These are phyloP conservation scores for Sebastolobus alascanus DNA, from an alignment of 2,797 vertebrate genomes.

Conservation along the genomic window DNA sequence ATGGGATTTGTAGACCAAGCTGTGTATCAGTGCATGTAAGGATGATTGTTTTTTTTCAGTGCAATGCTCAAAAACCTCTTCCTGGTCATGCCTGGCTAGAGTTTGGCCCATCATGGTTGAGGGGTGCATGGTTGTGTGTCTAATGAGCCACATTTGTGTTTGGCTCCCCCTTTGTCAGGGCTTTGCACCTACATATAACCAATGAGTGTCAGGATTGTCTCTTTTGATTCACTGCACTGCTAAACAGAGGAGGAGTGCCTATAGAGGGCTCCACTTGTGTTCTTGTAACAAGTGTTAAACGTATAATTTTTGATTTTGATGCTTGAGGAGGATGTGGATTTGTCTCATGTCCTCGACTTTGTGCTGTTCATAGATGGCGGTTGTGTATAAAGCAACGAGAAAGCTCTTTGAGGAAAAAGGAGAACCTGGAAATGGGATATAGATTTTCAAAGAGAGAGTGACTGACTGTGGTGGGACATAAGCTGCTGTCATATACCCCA, in stretches of 20 bases:
- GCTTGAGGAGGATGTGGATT: neutral
- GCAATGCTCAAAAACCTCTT: neutral
- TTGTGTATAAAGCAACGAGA: slow-evolving; percentile 4
- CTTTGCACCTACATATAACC: slow-evolving; percentile 2
- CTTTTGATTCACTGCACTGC: neutral
- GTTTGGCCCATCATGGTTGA: neutral
- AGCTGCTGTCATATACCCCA: slow-evolving; percentile 14
- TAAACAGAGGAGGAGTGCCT: neutral
- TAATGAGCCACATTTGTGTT: neutral
- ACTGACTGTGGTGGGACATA: neutral
- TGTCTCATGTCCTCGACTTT: neutral
- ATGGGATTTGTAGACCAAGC: neutral
- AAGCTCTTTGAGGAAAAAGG: slow-evolving; percentile 10
- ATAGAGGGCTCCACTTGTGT: neutral
- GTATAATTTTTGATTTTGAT: neutral
- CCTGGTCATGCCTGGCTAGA: neutral
- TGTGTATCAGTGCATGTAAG: neutral
- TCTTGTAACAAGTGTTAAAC: neutral
- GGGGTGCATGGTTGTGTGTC: neutral
- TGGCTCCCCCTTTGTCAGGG: neutral
- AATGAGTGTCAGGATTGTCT: neutral
- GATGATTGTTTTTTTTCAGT: neutral
- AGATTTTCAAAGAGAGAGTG: slow-evolving; percentile 39
- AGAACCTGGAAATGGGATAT: slow-evolving; percentile 46
- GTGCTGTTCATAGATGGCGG: slow-evolving; percentile 9